Conservation (phyloP, 2,113 vertebrate species). For the Lycaon pictus region DNA sequence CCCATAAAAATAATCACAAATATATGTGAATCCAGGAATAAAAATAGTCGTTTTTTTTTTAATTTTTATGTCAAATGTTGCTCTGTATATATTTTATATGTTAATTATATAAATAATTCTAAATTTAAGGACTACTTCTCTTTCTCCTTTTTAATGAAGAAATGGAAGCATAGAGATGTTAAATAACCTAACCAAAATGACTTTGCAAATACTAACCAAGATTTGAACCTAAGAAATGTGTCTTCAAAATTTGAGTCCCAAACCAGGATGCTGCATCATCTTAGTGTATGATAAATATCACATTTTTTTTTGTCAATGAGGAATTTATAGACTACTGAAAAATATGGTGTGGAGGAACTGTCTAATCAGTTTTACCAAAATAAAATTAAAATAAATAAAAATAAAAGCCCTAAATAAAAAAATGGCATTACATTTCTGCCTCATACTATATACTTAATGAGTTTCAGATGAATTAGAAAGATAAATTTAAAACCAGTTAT, state of each 20-base stretch:
- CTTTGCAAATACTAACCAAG: neutral
- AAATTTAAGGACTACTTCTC: neutral
- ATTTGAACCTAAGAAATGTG: neutral
- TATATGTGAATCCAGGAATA: neutral
- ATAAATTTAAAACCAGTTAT: neutral
- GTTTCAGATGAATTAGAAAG: neutral
- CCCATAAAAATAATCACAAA: neutral
- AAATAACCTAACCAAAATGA: neutral
- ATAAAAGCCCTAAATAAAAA: neutral
- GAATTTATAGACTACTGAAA: neutral
- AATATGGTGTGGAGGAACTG: neutral
- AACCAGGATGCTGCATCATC: neutral
- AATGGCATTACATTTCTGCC: neutral
- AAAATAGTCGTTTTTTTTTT: neutral
- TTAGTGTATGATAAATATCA: neutral
- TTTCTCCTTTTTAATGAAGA: neutral
- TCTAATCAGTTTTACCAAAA: neutral
- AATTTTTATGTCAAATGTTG: neutral
- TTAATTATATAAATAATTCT: neutral
- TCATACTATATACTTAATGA: neutral
- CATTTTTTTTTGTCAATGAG: neutral
- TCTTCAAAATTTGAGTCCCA: neutral
- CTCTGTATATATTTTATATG: neutral
- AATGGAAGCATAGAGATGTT: neutral
- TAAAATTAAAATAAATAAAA: neutral